Evolutionary conservation across 2,888 invertebrate genomes (phyloP), one percentile per base, ranked within the genome.

Genomic region (Phlogophora meticulosa): DNA sequence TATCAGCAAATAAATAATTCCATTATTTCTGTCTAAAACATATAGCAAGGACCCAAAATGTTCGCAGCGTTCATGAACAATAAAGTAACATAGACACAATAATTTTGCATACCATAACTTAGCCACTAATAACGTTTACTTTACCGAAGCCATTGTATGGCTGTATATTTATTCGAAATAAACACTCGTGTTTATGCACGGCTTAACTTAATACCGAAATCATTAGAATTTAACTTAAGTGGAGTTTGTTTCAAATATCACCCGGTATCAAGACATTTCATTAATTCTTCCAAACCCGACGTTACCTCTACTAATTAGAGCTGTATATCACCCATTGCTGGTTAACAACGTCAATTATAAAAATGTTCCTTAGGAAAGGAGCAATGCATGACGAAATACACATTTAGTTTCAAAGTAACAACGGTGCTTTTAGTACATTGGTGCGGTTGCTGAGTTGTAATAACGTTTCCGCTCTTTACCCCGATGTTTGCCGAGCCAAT

Each of bases 391-490:
- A 15, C 4, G 0, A 60, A 53, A 55, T 61, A 17, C 10, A 10
- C 4, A 3, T 48, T n/a, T 24, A 15, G 4, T n/a, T 17, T 15
- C 9, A 59, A 59, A 28, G 52, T 42, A 56, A 15, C 58, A 34
- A 17, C 1, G n/a, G 2, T 56, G 38, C 22, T 36, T 36, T 58
- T 15, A 24, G 9, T 73, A 1, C 61, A 20, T 63, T 83, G 82
- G 90, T 89, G 77, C 17, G 46, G 78, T 66, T 72, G 79, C 82
- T 80, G 89, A 90, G 89, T 90, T 90, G 91, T 93, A 92, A 92
- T 93, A 93, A 91, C 86, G 90, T 93, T 93, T 93, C 91, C 93
- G 91, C 92, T 93, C 89, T 93, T 93, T 93, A 91, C 90, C 88
- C 76, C 84, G 85, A 90, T 93, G 90, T 94, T 93, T 93, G 90